These are phyloP conservation scores for Pyrrhia umbra DNA, from an alignment of 2,888 invertebrate genomes.

Conservation along the genomic window DNA sequence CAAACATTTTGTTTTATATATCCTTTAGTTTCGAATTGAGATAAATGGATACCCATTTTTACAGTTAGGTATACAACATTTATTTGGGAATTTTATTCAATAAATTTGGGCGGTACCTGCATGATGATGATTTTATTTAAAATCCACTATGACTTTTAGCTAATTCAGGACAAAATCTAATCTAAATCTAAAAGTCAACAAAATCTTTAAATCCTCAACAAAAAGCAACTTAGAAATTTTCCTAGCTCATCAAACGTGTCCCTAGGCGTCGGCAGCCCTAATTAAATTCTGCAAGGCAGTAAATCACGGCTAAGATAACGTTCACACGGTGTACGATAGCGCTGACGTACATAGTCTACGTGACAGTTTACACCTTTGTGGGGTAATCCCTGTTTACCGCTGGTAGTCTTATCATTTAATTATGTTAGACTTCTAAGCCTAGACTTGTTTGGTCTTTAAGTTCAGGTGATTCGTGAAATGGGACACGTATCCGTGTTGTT, in stretches of 20 bases:
- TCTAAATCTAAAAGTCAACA: slow-evolving; percentile 35
- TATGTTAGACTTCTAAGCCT: slow-evolving; percentile 41
- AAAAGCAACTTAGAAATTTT: slow-evolving; percentile 40
- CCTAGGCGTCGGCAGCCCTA: slow-evolving; percentile 54
- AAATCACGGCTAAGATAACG: slow-evolving; percentile 72
- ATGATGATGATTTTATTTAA: too few species aligned
- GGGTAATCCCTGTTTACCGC: slow-evolving; percentile 45
- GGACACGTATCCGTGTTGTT: slow-evolving; percentile 22
- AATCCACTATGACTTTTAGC: not conserved
- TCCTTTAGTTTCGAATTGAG: slow-evolving; percentile 21
- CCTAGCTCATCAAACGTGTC: slow-evolving; percentile 46
- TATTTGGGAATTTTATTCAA: not conserved
- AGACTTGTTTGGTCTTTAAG: slow-evolving; percentile 24
- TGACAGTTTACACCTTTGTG: slow-evolving; percentile 64
- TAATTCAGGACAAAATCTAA: slow-evolving; percentile 17
- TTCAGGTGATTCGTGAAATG: slow-evolving; percentile 10
- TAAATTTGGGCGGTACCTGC: too few species aligned
- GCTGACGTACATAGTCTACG: slow-evolving; percentile 57
- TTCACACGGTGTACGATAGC: slow-evolving; percentile 61
- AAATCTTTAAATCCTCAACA: slow-evolving; percentile 12
- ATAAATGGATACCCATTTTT: slow-evolving; percentile 17
- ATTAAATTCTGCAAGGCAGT: slow-evolving; percentile 68
- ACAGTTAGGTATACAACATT: slow-evolving; percentile 2
- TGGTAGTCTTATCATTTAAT: slow-evolving; percentile 52
- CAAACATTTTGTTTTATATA: not conserved